These are phyloP conservation scores for Oreocharis arfaki DNA, from an alignment of 2,113 vertebrate genomes.

Conservation along the genomic window DNA sequence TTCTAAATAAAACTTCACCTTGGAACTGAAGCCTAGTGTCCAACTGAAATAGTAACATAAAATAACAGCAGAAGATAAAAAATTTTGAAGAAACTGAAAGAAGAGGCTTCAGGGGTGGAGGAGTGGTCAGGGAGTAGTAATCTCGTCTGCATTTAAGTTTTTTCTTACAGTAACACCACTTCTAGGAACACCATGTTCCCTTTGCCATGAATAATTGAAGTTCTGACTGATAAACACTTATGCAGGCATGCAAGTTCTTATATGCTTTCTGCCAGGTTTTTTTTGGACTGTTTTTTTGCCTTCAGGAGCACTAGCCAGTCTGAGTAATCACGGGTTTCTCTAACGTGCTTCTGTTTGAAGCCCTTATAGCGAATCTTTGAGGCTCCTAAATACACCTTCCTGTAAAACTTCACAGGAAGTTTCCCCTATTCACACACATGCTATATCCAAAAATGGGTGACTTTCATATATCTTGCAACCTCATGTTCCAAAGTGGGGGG, in stretches of 20 bases:
- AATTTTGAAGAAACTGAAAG: background rate
- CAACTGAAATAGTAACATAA: background rate
- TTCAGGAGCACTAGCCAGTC: background rate
- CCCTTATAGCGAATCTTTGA: background rate
- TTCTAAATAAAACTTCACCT: background rate
- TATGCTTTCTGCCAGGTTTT: background rate
- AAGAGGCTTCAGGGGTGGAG: accelerated
- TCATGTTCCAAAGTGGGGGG: background rate
- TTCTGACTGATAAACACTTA: background rate
- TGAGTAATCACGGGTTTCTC: background rate
- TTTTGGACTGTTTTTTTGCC: background rate
- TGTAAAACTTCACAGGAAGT: background rate
- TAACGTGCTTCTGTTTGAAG: background rate
- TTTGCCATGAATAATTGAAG: background rate
- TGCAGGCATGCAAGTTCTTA: background rate
- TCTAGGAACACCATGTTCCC: background rate
- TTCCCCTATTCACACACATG: accelerated
- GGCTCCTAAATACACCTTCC: background rate
- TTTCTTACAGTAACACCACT: background rate
- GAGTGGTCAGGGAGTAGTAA: background rate
- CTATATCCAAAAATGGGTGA: background rate
- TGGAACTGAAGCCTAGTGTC: background rate
- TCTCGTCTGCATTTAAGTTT: background rate
- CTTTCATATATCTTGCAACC: background rate
- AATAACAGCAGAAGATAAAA: background rate